Conservation (phyloP, 2,797 vertebrate species). For the Apogon talboti region DNA sequence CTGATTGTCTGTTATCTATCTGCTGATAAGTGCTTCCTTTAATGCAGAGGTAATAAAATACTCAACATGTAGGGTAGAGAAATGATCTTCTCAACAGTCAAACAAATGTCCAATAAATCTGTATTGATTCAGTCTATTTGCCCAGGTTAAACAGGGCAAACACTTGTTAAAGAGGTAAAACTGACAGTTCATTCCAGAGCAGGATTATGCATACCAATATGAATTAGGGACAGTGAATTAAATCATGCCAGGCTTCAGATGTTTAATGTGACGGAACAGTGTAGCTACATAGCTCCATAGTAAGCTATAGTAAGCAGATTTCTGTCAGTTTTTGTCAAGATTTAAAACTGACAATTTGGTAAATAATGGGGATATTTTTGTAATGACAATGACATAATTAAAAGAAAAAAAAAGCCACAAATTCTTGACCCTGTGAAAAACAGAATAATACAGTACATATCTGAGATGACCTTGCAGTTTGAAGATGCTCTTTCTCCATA, state of each 20-base stretch:
- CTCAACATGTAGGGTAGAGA: conserved; percentile 65
- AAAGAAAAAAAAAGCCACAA: not conserved
- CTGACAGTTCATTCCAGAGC: conserved; percentile 54
- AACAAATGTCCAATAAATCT: conserved; percentile 79
- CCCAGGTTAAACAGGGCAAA: conserved; percentile 66
- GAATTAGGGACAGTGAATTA: conserved; percentile 35
- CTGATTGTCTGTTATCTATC: conserved; percentile 83
- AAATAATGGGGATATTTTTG: conserved; percentile 22
- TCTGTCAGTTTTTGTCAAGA: not conserved
- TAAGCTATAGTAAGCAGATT: conserved; percentile 1
- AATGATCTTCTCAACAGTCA: conserved; percentile 67
- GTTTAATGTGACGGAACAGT: conserved; percentile 27
- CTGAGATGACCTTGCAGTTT: not conserved
- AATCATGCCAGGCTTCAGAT: conserved; percentile 20
- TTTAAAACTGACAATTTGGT: not conserved
- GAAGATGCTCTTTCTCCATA: too few species aligned
- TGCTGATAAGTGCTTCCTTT: conserved; percentile 81
- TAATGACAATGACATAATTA: conserved; percentile 4
- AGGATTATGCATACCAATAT: conserved; percentile 47
- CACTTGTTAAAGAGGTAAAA: conserved; percentile 57
- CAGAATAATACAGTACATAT: too few species aligned
- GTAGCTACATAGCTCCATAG: conserved; percentile 11
- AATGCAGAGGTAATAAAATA: conserved; percentile 82
- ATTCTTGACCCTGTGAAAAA: not conserved
- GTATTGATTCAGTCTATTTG: conserved; percentile 79